Conservation (phyloP, 2,113 vertebrate species). For the Aythya baeri region DNA sequence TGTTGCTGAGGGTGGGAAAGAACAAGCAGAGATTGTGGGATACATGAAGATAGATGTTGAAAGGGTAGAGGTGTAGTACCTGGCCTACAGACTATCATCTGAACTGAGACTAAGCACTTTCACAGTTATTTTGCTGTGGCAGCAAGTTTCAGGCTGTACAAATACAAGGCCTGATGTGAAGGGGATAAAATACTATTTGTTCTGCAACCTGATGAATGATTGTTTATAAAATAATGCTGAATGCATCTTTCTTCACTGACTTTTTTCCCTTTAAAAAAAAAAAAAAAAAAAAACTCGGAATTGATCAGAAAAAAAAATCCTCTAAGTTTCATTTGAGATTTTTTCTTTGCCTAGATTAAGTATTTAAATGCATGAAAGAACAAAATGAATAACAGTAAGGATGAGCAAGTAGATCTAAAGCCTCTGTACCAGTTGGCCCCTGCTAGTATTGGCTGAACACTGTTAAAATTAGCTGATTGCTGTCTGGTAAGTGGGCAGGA, state of each 20-base stretch:
- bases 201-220: constrained; percentile 44
- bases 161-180: constrained; percentile 1
- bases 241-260: neutral
- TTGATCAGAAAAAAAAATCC: neutral
- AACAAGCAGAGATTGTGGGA: neutral
- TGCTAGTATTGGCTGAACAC: neutral
- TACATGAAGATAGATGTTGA: neutral
- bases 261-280: neutral
- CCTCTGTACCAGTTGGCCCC: neutral
- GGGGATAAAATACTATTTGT: constrained; percentile 48
- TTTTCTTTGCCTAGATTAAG: neutral
- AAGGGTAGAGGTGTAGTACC: neutral
- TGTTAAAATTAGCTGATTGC: neutral
- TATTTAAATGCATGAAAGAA: neutral
- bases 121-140: constrained; percentile 50
- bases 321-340: neutral
- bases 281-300: neutral
- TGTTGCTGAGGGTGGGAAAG: neutral
- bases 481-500: neutral
- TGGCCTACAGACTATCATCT: constrained; percentile 1
- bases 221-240: constrained; percentile 1
- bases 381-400: neutral
- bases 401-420: neutral
- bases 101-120: constrained; percentile 61
- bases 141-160: constrained; percentile 60